Base-by-base conservation (phyloP, 2,888 invertebrate species). In the Balanococcus diminutus region DNA sequence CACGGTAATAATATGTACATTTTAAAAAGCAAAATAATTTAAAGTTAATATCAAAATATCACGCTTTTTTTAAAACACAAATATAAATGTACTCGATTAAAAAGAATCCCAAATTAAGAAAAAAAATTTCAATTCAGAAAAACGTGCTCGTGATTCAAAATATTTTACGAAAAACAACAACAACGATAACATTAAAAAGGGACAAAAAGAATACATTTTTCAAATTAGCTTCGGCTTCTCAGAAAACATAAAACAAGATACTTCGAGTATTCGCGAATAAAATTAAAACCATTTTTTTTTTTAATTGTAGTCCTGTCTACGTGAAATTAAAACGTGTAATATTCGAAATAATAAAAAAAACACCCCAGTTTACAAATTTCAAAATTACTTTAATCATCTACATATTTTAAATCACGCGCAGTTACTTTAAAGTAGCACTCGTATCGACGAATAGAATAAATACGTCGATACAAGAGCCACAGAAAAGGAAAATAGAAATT, bases 1-100 rank as follows among this genome's bases (percentile, higher is more conserved):
- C 16, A 72, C 72, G 72, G 72, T 72, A 72, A 72, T 31, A 79
- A 79, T 79, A 79, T 79, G 75, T 79, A 79, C 75, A 79, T 79
- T 72, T 72, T 36, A 79, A 79, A 36, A 79, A 79, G 75, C 75
- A 28, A 75, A n/a, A 28, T 79, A 79, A 32, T 79, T 79, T 79
- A 79, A 79, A 79, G 9, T 79, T 79, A 79, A 79, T 79, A 79
- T 79, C 75, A 79, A 79, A 79, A 79, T 79, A 79, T 79, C 75
- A 79, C 75, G 31, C 72, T 72, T 72, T 31, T 16, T 72, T 28
- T 19, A 16, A 67, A 16, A 79, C 25, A 36, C 75, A 36, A 61
- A 3, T 19, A 79, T 36, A 32, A 72, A 72, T 61, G 61, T 9
- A 72, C 2, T 36, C 36, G 75, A 32, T 79, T 72, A 31, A 79